Percentiles rank a stretch among this genome's conserved stretches.
phyloP scores from a whole-genome alignment of 2,797 vertebrate genomes.

The Cynodonichthys magdalenae region DNA sequence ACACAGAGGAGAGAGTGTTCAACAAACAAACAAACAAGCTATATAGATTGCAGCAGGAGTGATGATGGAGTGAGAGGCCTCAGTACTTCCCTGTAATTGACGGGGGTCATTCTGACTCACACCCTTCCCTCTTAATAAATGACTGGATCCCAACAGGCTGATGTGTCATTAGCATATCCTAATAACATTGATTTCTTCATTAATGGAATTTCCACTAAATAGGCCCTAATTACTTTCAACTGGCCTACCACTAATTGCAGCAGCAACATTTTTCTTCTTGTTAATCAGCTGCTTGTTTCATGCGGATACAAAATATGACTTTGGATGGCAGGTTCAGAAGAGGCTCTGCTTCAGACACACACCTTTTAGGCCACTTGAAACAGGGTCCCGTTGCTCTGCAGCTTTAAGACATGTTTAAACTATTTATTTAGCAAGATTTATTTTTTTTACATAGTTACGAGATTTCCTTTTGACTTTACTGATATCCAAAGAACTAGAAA shows the following conservation, averaged over 20 bases:
- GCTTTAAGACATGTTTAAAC: no score
- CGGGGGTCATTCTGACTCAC: conserved; percentile 59
- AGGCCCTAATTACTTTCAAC: conserved; percentile 84
- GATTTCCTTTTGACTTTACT: no score
- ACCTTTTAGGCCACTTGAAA: not conserved
- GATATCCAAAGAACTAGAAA: no score
- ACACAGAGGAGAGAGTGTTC: conserved; percentile 38
- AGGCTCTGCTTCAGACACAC: not conserved
- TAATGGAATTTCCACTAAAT: conserved; percentile 84
- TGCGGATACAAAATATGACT: conserved; percentile 46
- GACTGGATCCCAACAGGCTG: conserved; percentile 70
- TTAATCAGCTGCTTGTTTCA: conserved; percentile 62
- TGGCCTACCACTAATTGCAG: conserved; percentile 70
- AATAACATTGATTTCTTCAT: conserved; percentile 85
- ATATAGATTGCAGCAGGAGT: conserved; percentile 53
- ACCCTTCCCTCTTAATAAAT: conserved; percentile 71
- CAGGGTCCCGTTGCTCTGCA: no score
- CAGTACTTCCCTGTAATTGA: conserved; percentile 63
- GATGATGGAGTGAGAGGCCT: conserved; percentile 55
- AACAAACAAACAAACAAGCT: not conserved
- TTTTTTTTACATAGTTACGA: no score
- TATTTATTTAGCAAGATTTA: no score
- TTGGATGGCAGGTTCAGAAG: conserved; percentile 7
- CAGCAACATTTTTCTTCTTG: conserved; percentile 61
- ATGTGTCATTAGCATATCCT: conserved; percentile 83